Evolutionary conservation across 2,113 vertebrate species (phyloP).

Genomic region (Cepphus grylle): DNA sequence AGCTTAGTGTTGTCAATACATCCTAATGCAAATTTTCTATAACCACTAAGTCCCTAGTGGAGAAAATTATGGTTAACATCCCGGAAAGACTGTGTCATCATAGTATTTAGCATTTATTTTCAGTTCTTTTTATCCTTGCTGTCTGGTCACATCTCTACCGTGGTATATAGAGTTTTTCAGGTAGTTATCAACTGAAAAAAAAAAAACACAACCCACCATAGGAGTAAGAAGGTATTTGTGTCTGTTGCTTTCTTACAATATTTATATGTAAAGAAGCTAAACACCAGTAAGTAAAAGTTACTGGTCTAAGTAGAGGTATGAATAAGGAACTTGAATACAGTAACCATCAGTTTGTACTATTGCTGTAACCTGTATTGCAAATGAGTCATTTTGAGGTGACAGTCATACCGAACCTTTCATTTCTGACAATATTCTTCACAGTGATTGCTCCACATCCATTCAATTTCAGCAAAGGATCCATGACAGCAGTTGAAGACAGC

Average conservation of each 20-base stretch:
- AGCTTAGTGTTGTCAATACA: neutral
- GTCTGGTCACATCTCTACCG: neutral
- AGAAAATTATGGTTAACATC: neutral
- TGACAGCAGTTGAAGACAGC: neutral
- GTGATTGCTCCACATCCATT: neutral
- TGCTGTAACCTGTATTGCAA: neutral
- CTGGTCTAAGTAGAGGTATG: neutral
- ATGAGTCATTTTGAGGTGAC: neutral
- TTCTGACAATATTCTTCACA: neutral
- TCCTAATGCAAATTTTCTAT: neutral
- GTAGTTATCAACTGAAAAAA: neutral
- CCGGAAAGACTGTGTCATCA: accelerated
- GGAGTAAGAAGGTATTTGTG: neutral
- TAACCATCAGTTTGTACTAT: neutral
- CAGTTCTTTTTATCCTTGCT: neutral
- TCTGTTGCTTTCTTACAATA: neutral
- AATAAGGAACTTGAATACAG: neutral
- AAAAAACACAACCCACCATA: neutral
- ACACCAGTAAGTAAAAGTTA: neutral
- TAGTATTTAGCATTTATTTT: neutral
- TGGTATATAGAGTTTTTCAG: neutral
- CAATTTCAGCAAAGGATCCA: neutral
- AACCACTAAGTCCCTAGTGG: neutral
- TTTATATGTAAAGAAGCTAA: neutral
- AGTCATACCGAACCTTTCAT: neutral